phyloP scores from a whole-genome alignment of 2,888 invertebrate genomes.

The Heteromyza rotundicornis region DNA sequence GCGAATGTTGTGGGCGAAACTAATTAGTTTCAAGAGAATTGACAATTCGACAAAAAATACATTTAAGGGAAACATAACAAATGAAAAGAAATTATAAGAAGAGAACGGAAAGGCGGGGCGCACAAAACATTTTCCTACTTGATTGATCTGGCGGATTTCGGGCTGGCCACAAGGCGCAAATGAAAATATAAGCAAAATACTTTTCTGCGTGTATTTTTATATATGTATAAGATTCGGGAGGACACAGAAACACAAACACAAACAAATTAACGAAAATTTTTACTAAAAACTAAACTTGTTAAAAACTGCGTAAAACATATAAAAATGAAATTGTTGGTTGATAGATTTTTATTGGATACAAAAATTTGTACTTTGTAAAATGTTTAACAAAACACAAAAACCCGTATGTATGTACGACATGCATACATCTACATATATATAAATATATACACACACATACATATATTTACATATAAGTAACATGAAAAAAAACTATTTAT shows the following conservation, averaged over 20 bases:
- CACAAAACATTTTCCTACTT: constrained; percentile 48
- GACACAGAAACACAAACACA: background rate
- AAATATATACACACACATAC: constrained; percentile 22
- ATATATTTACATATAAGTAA: constrained; percentile 26
- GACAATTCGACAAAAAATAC: background rate
- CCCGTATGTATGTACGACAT: background rate
- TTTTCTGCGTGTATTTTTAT: constrained; percentile 9
- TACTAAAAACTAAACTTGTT: constrained; percentile 21
- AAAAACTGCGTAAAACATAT: background rate
- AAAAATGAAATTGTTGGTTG: constrained; percentile 19
- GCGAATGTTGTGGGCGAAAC: background rate
- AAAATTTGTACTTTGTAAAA: constrained; percentile 14
- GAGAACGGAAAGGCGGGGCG: constrained; percentile 33
- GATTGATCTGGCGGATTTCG: constrained; percentile 37
- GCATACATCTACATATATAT: constrained; percentile 36
- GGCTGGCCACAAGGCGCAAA: constrained; percentile 25
- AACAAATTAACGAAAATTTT: constrained; percentile 17
- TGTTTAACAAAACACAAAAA: constrained; percentile 3
- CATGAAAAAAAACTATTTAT: constrained; percentile 38
- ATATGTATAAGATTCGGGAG: constrained; percentile 15
- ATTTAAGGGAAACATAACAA: background rate
- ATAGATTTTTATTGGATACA: constrained; percentile 13
- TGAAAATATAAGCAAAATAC: constrained; percentile 26
- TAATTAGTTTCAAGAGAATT: background rate
- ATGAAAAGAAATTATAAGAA: background rate